Evolutionary conservation across 64 coral and sea anemone species (phyloP), one percentile per base, ranked within the genome.

Genomic region (Hydrozoanthus tunicans): DNA sequence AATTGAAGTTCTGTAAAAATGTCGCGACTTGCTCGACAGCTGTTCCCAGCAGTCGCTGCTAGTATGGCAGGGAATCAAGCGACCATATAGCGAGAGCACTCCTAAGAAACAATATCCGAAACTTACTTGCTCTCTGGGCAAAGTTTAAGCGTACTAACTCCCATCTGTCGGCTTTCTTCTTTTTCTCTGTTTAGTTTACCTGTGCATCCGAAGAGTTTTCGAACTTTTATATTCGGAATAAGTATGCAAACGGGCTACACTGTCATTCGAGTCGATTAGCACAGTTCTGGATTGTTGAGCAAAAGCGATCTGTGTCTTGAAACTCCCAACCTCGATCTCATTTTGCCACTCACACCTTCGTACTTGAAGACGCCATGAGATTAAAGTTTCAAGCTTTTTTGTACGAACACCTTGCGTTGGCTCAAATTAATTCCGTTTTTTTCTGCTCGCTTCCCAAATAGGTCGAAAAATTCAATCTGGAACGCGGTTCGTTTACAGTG

Each of bases 61-160:
- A 67, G 25, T 0, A 51, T 51, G 14, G 52, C 43, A n/a, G 58
- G 26, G 54, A 86, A 62, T 81, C 6, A 63, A 43, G 7, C 79
- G 9, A 9, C 55, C 23, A 81, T 62, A 61, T 62, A 9, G 55
- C 27, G 56, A 10, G 3, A 26, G 9, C 11, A 27, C 12, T 60
- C 51, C 59, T 62, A 62, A 81, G 17, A 23, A 57, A 3, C 32
- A 81, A 13, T 5, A 80, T 23, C 54, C 10, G 6, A 43, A 75
- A 88, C 84, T 88, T 88, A 88, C 84, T 88, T 88, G 84, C 56
- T 75, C 7, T 2, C 1, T 10, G 24, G 56, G 7, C 55, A 75
- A 73, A 88, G n/a, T 51, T 59, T 11, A 11, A 23, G 56, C 5
- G 15, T 55, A 60, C 51, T 52, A n/a, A 12, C 54, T 75, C 17